Percentiles rank a stretch among this genome's conserved stretches.
Conservation (phyloP, 2,888 invertebrate genomes). For the Coremacera marginata region DNA sequence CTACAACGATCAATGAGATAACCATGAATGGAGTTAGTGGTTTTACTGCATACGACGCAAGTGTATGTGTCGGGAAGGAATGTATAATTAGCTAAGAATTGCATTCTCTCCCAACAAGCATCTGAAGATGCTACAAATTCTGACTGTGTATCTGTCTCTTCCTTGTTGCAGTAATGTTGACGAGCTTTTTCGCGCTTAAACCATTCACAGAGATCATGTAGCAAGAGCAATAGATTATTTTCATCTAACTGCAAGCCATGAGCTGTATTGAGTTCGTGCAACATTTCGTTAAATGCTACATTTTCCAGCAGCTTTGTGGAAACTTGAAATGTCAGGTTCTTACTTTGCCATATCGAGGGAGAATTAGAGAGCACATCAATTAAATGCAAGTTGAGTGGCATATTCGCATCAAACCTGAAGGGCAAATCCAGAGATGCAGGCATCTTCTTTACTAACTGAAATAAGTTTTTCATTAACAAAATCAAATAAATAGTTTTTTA, state of each 20-base stretch:
- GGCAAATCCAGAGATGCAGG: slow-evolving; percentile 1
- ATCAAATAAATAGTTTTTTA: too few species aligned
- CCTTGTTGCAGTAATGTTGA: background rate
- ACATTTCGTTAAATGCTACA: background rate
- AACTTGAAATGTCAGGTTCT: background rate
- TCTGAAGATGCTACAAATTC: background rate
- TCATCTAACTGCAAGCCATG: slow-evolving; percentile 13
- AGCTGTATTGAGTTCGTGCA: background rate
- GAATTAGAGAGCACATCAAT: background rate
- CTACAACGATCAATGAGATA: background rate
- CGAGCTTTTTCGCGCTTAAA: slow-evolving; percentile 19
- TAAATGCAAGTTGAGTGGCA: background rate
- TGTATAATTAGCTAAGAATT: slow-evolving; percentile 11
- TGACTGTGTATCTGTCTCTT: background rate
- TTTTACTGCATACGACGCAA: background rate
- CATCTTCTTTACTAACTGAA: background rate
- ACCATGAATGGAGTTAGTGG: background rate
- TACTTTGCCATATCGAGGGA: background rate
- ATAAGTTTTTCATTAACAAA: background rate
- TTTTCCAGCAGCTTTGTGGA: background rate
- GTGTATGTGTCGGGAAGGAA: slow-evolving; percentile 2
- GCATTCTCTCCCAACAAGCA: slow-evolving; percentile 16
- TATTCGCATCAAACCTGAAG: slow-evolving; percentile 3
- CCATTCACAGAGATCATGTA: slow-evolving; percentile 23
- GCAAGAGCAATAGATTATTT: slow-evolving; percentile 9